Base-by-base conservation (phyloP, 2,888 invertebrate genomes). In the Melanotus villosus region DNA sequence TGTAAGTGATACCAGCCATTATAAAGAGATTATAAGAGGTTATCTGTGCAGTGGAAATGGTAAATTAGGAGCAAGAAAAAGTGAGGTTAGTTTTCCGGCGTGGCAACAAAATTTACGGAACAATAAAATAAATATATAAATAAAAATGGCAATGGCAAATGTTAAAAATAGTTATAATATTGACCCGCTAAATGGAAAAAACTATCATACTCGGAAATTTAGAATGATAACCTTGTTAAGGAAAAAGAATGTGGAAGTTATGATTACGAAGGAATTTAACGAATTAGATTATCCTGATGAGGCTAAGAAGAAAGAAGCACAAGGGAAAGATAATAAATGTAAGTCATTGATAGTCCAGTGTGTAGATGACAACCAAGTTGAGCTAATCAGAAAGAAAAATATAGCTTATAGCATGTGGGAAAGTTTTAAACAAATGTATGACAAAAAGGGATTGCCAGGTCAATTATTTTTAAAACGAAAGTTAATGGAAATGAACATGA, bases 341-440 rank as follows among this genome's bases (percentile, higher is more conserved):
- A 60, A 34, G 16, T 45, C 5, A 2, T 16, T 59, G 16, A 26
- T 59, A 18, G 14, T 59, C 1, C 43, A 59, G 16, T 21, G 45
- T 16, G 12, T 71, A 52, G 38, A 50, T n/a, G 54, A 66, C 10
- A n/a, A 1, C 9, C 62, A 68, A 30, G 7, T 68, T 10, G 68
- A 71, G 36, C 47, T 14, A 30, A 16, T 70, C 16, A 50, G 70
- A 67, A 59, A 62, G 36, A 47, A 73, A 43, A 50, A 43, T 10
- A 69, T 43, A 7, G 70, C 63, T 10, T 70, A 65, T 34, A 21
- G 9, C 7, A 71, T 73, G 72, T 73, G 73, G 73, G 66, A 34
- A 38, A 38, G 38, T 0, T 30, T 72, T 12, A 57, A 66, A 41
- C 38, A 63, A 23, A 63, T 32, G 30, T 67, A 67, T 58, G 71